Conservation (phyloP, 2,888 invertebrate species). For the Drosophila affinis region DNA sequence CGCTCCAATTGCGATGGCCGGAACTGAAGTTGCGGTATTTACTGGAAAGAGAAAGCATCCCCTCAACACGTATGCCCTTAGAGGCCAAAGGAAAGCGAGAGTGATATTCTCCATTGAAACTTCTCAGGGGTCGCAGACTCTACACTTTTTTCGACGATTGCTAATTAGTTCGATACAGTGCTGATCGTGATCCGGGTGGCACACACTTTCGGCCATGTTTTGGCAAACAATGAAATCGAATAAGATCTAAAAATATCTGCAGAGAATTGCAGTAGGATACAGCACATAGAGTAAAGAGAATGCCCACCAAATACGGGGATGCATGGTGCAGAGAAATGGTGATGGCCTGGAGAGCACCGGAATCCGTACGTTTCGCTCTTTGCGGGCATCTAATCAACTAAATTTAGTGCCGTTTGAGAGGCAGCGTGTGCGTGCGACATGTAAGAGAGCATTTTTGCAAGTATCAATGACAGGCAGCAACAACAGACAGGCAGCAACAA, state of each 20-base stretch:
- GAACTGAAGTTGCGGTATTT: no score
- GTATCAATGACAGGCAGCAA: slow-evolving; percentile 72
- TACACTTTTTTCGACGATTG: no score
- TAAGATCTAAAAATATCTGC: not conserved
- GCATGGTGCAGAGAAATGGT: slow-evolving; percentile 13
- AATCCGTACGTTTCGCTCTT: slow-evolving; percentile 45
- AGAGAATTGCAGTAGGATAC: not conserved
- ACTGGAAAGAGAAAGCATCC: no score
- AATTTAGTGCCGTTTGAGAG: slow-evolving; percentile 73
- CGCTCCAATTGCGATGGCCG: no score
- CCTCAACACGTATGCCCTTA: no score
- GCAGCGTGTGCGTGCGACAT: slow-evolving; percentile 61
- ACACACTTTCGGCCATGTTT: no score
- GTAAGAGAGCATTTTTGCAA: slow-evolving; percentile 59
- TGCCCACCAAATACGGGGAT: not conserved
- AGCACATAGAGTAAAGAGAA: not conserved
- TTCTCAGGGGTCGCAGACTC: no score
- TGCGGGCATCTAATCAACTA: slow-evolving; percentile 74
- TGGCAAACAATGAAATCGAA: no score
- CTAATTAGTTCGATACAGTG: no score
- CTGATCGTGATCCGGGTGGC: no score
- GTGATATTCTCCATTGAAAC: no score
- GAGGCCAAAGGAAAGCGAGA: no score
- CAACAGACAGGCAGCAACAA: slow-evolving; percentile 1
- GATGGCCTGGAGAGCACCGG: slow-evolving; percentile 1